These are phyloP conservation scores for Chroicocephalus ridibundus DNA, from an alignment of 2,113 vertebrate genomes.

Conservation along the genomic window DNA sequence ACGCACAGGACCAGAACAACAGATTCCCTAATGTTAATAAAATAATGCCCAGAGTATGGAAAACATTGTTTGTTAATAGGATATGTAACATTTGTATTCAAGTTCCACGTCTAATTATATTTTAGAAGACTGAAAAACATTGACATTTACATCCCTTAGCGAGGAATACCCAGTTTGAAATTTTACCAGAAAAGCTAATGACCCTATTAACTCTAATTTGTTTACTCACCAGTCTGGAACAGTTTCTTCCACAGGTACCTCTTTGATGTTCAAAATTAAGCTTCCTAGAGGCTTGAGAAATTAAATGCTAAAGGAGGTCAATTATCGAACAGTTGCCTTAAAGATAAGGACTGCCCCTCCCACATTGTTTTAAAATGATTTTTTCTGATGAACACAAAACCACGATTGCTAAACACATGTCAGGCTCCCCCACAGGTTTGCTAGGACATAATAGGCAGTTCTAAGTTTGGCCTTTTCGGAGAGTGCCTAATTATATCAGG, in stretches of 20 bases:
- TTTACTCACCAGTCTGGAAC: constrained; percentile 81
- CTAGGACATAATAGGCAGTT: constrained; percentile 56
- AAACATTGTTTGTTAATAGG: constrained; percentile 39
- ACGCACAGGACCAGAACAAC: not conserved
- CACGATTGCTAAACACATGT: constrained; percentile 50
- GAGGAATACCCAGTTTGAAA: constrained; percentile 70
- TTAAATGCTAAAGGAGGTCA: constrained; percentile 79
- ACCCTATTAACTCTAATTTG: constrained; percentile 80
- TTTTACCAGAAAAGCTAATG: constrained; percentile 77
- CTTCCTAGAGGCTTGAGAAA: constrained; percentile 78
- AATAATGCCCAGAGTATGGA: constrained; percentile 4
- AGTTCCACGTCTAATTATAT: constrained; percentile 66
- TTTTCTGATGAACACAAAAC: constrained; percentile 63
- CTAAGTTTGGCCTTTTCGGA: constrained; percentile 34
- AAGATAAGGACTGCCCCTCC: constrained; percentile 70
- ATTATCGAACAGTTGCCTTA: constrained; percentile 75
- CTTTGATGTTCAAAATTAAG: constrained; percentile 79
- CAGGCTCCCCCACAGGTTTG: constrained; percentile 39
- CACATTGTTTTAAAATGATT: constrained; percentile 31
- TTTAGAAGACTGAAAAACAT: constrained; percentile 59
- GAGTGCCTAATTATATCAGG: constrained; percentile 49
- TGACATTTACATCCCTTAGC: constrained; percentile 60
- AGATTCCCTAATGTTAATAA: not conserved
- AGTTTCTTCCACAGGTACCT: constrained; percentile 75
- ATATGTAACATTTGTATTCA: constrained; percentile 41